Evolutionary conservation across 2,797 vertebrate species (phyloP).

Genomic region (Myotis findleyi): DNA sequence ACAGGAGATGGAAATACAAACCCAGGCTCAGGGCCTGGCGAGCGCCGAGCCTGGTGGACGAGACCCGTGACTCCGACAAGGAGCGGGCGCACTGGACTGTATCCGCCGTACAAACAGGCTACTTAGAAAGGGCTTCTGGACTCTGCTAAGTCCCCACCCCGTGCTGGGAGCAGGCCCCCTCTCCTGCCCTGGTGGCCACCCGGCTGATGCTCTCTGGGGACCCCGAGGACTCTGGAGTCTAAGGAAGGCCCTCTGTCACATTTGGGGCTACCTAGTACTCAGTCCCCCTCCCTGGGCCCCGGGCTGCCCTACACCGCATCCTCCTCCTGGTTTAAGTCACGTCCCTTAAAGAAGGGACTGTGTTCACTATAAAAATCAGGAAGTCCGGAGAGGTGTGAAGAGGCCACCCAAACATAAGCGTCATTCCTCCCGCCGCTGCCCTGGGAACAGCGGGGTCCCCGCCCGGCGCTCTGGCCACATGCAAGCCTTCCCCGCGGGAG

Average conservation of each 20-base stretch:
- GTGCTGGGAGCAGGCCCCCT: too few relatives aligned
- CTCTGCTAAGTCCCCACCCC: neutral
- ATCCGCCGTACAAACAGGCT: too few relatives aligned
- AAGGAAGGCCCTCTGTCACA: rapidly evolving
- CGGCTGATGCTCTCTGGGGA: neutral
- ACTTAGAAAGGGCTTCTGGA: neutral
- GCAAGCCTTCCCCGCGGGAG: too few relatives aligned
- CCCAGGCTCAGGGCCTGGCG: neutral
- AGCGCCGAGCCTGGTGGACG: neutral
- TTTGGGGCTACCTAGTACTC: neutral
- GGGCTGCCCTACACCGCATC: too few relatives aligned
- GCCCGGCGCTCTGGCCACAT: too few relatives aligned
- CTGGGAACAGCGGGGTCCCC: too few relatives aligned
- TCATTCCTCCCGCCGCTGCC: too few relatives aligned
- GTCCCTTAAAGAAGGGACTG: too few relatives aligned
- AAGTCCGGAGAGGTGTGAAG: too few relatives aligned
- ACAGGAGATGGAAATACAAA: neutral
- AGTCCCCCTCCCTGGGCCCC: neutral
- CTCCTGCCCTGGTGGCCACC: neutral
- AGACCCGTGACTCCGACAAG: neutral
- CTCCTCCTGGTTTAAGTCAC: too few relatives aligned
- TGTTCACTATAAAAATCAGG: too few relatives aligned
- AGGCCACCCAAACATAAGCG: too few relatives aligned
- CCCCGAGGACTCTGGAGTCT: neutral
- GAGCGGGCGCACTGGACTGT: neutral